These are phyloP conservation scores for Agrotis exclamationis DNA, from an alignment of 2,888 invertebrate genomes.

Conservation along the genomic window DNA sequence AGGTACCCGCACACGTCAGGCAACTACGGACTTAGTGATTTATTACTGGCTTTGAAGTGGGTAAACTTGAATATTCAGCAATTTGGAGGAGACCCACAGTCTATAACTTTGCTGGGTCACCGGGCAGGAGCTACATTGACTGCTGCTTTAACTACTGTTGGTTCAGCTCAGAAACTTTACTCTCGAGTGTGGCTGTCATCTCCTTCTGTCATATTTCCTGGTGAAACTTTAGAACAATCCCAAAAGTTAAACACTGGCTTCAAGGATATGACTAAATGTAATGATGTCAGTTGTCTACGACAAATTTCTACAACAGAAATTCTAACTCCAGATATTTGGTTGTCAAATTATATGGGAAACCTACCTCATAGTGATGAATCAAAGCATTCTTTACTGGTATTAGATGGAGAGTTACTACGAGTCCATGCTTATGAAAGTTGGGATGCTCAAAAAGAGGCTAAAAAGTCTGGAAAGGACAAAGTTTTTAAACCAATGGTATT, in stretches of 20 bases:
- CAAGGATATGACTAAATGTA: conserved; percentile 90
- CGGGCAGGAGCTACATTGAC: conserved; percentile 96
- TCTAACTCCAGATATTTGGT: conserved; percentile 94
- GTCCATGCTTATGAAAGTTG: conserved; percentile 93
- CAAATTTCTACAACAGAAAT: conserved; percentile 90
- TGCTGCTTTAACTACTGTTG: conserved; percentile 93
- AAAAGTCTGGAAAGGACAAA: conserved; percentile 84
- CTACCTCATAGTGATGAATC: conserved; percentile 92
- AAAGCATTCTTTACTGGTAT: conserved; percentile 94
- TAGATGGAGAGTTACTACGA: conserved; percentile 93
- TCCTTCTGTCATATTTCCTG: conserved; percentile 94
- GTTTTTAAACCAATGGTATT: conserved; percentile 91
- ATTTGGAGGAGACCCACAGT: conserved; percentile 95
- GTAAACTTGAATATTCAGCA: conserved; percentile 95
- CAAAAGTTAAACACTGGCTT: conserved; percentile 92
- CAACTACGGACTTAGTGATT: conserved; percentile 96
- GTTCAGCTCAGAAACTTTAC: conserved; percentile 93
- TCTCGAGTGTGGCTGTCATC: conserved; percentile 95
- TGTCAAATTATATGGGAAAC: conserved; percentile 91
- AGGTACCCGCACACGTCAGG: conserved; percentile 95
- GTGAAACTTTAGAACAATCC: conserved; percentile 91
- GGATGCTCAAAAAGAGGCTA: conserved; percentile 86
- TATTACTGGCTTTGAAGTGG: conserved; percentile 95
- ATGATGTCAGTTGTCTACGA: conserved; percentile 91
- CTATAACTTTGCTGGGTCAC: conserved; percentile 96